Evolutionary conservation across 2,888 invertebrate genomes (phyloP).

Genomic region (Rosalia funebris): DNA sequence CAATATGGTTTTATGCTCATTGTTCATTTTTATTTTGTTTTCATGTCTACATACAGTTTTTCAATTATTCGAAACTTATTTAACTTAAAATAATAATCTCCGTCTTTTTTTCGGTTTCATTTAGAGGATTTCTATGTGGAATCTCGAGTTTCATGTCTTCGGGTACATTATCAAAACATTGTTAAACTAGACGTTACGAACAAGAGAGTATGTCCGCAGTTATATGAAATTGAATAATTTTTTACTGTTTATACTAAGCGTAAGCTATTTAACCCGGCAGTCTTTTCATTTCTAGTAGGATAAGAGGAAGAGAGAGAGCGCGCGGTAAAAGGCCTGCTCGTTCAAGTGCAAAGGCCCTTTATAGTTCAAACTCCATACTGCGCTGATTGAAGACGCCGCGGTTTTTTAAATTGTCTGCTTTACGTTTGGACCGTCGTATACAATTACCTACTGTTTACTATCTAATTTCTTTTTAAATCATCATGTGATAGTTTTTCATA

Average conservation of each 20-base stretch:
- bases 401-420: slow-evolving; percentile 39
- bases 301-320: slow-evolving; percentile 10
- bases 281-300: slow-evolving; percentile 14
- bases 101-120: too few species aligned
- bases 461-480: slow-evolving; percentile 6
- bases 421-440: slow-evolving; percentile 26
- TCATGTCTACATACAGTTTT: too few species aligned
- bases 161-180: too few species aligned
- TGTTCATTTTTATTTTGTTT: background rate
- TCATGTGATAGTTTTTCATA: slow-evolving; percentile 11
- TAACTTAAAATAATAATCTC: too few species aligned
- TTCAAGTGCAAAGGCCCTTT: slow-evolving; percentile 40
- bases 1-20: background rate
- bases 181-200: too few species aligned
- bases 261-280: slow-evolving; percentile 20
- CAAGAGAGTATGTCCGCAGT: too few species aligned
- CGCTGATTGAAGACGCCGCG: slow-evolving; percentile 42
- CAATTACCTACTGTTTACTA: slow-evolving; percentile 12
- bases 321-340: slow-evolving; percentile 26
- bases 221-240: background rate
- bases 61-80: too few species aligned
- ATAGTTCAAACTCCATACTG: slow-evolving; percentile 42
- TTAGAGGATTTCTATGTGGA: too few species aligned
- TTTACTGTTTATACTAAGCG: slow-evolving; percentile 21
- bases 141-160: too few species aligned